Percentiles rank a stretch among this genome's conserved stretches.
Evolutionary conservation across 2,888 invertebrate species (phyloP).

Genomic region (Brenthis hecate): DNA sequence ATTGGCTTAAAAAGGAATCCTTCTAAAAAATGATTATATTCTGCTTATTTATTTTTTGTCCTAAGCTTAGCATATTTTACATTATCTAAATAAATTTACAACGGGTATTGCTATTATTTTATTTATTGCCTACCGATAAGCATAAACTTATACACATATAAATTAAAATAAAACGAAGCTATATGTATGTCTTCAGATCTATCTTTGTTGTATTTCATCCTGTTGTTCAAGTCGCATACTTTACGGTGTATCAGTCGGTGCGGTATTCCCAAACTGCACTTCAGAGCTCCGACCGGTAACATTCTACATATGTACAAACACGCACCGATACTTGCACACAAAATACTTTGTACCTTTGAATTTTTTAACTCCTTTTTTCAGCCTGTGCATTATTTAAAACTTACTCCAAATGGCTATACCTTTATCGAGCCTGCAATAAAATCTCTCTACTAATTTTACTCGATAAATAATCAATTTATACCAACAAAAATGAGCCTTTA

Average conservation of each 20-base stretch:
- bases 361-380: constrained; percentile 25
- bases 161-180: background rate
- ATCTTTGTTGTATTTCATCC: constrained; percentile 39
- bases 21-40: too few relatives aligned
- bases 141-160: background rate
- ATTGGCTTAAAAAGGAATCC: too few relatives aligned
- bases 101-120: background rate
- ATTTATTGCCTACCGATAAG: background rate
- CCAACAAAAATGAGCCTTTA: constrained; percentile 1
- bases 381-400: constrained; percentile 3
- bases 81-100: too few relatives aligned
- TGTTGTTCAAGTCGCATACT: constrained; percentile 56
- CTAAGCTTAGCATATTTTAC: too few relatives aligned
- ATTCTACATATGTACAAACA: constrained; percentile 44
- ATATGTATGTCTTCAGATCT: constrained; percentile 32
- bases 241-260: constrained; percentile 80
- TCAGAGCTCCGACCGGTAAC: constrained; percentile 67
- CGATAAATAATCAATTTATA: too few relatives aligned
- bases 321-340: constrained; percentile 38
- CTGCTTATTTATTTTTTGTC: too few relatives aligned
- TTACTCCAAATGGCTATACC: background rate
- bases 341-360: constrained; percentile 33
- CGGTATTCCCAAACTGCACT: constrained; percentile 82
- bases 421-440: too few relatives aligned
- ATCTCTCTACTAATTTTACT: too few relatives aligned